Conservation (phyloP, 2,113 vertebrate species). For the Meleagris gallopavo region DNA sequence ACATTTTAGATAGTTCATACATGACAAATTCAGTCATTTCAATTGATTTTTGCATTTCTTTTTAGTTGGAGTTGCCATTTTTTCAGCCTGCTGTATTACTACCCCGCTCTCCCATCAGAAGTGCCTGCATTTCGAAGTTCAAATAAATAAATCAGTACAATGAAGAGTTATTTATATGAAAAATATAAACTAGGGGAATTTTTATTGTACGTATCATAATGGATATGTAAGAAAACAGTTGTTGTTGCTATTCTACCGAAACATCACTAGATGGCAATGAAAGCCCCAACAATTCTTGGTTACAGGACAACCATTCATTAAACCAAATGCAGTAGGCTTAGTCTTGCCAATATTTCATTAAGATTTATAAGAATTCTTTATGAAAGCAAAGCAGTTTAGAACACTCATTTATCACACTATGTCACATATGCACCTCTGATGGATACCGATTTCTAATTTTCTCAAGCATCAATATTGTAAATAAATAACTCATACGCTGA, state of each 20-base stretch:
- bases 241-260: not conserved
- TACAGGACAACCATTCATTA: not conserved
- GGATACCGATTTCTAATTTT: not conserved
- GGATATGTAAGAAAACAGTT: rapidly evolving
- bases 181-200: not conserved
- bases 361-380: not conserved
- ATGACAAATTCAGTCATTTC: not conserved
- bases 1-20: not conserved
- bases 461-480: not conserved
- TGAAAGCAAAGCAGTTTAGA: not conserved
- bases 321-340: not conserved
- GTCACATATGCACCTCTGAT: not conserved
- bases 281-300: conserved; percentile 18
- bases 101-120: not conserved
- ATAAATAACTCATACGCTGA: not conserved
- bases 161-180: not conserved
- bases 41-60: not conserved
- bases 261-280: conserved; percentile 73
- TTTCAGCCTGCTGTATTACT: not conserved
- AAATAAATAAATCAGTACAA: not conserved
- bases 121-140: not conserved
- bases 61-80: not conserved
- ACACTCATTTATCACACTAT: not conserved
- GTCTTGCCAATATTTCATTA: not conserved
- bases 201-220: not conserved